These are phyloP conservation scores for Zosterops pallidus DNA, from an alignment of 2,113 vertebrate genomes.

Conservation along the genomic window DNA sequence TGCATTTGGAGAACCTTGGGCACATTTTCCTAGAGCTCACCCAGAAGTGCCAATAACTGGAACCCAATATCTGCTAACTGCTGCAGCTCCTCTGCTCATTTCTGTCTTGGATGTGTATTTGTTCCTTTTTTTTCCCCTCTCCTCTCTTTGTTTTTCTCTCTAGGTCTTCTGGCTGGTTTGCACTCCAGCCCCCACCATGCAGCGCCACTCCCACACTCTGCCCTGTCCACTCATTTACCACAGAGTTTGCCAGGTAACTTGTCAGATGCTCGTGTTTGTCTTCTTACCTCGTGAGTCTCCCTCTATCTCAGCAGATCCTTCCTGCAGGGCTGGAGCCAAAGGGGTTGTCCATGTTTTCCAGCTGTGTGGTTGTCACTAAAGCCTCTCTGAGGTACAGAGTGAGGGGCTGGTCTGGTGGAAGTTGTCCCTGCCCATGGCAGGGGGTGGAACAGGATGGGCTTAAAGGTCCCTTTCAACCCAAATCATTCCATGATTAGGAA, in stretches of 20 bases:
- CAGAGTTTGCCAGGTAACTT: slow-evolving; percentile 84
- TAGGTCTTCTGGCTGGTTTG: slow-evolving; percentile 85
- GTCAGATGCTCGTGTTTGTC: slow-evolving; percentile 15
- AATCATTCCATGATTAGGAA: not conserved
- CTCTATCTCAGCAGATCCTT: not conserved
- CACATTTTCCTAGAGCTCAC: not conserved
- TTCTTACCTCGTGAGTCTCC: not conserved
- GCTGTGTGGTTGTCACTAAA: not conserved
- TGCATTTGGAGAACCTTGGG: not conserved
- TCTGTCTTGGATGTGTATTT: slow-evolving; percentile 65
- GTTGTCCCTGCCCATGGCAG: not conserved
- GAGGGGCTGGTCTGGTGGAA: not conserved
- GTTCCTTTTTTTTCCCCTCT: slow-evolving; percentile 53
- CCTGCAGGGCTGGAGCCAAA: not conserved
- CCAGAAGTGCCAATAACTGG: not conserved
- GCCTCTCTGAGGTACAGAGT: not conserved
- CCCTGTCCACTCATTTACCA: slow-evolving; percentile 78
- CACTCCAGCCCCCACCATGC: slow-evolving; percentile 79
- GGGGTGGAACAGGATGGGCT: not conserved
- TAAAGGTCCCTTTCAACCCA: not conserved
- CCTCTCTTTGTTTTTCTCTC: slow-evolving; percentile 59
- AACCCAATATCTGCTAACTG: not conserved
- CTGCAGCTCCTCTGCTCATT: slow-evolving; percentile 28
- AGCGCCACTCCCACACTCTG: slow-evolving; percentile 78
- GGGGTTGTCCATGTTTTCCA: not conserved